Evolutionary conservation across 2,113 vertebrate species (phyloP).

Genomic region (Ctenomys sociabilis): DNA sequence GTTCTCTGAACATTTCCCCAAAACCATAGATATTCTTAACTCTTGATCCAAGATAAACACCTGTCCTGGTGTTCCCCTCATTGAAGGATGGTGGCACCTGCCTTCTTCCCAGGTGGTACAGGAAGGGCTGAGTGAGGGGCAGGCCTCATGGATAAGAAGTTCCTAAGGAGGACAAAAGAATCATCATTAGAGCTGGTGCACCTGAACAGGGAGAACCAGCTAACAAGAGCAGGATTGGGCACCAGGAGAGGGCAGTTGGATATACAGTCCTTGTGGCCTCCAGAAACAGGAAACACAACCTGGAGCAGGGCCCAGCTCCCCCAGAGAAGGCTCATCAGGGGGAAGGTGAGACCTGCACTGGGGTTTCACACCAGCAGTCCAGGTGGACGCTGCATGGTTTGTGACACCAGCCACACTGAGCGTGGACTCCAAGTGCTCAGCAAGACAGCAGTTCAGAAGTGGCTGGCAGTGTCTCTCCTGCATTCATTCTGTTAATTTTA

Average conservation of each 20-base stretch:
- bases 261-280: neutral
- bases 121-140: neutral
- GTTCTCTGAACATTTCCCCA: constrained; percentile 52
- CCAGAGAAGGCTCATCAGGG: neutral
- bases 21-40: constrained; percentile 42
- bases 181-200: neutral
- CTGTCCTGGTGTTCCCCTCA: neutral
- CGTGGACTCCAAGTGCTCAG: neutral
- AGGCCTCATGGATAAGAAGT: neutral
- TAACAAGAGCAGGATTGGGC: neutral
- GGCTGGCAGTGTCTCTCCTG: neutral
- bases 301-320: neutral
- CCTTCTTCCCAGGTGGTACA: neutral
- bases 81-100: neutral
- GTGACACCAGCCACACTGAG: neutral
- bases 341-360: neutral
- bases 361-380: neutral
- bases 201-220: neutral
- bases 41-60: constrained; percentile 66
- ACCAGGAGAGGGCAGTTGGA: neutral
- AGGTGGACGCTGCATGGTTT: too few relatives aligned
- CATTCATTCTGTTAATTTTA: neutral
- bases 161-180: neutral
- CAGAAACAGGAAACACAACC: neutral
- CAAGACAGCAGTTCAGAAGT: neutral